phyloP scores from a whole-genome alignment of 2,888 invertebrate genomes.

The Caenorhabditis sp. region DNA sequence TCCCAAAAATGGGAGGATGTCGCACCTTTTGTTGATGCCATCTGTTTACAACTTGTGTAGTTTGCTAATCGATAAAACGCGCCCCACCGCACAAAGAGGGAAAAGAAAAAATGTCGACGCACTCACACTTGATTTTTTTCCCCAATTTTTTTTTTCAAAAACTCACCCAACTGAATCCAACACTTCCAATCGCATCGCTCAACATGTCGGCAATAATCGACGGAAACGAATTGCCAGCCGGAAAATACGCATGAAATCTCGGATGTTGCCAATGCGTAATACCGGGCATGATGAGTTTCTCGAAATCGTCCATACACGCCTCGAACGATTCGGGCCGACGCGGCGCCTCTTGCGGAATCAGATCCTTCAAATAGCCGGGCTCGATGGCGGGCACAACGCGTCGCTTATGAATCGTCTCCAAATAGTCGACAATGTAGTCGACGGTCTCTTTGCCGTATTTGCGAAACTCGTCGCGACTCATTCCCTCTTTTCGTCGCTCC shows the following conservation, averaged over 20 bases:
- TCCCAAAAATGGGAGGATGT: too few relatives aligned
- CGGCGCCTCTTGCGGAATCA: slow-evolving; percentile 85
- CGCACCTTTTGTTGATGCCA: too few relatives aligned
- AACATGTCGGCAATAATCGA: slow-evolving; percentile 97
- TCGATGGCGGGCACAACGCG: slow-evolving; percentile 85
- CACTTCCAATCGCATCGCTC: slow-evolving; percentile 92
- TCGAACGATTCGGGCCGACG: slow-evolving; percentile 84
- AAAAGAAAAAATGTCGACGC: too few relatives aligned
- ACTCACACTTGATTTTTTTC: not conserved
- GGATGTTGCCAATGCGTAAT: slow-evolving; percentile 99
- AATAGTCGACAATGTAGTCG: slow-evolving; percentile 89
- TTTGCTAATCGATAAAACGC: too few relatives aligned
- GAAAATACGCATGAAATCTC: slow-evolving; percentile 97
- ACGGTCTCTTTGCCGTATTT: slow-evolving; percentile 81
- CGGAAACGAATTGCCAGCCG: slow-evolving; percentile 94
- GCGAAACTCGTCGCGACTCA: slow-evolving; percentile 66
- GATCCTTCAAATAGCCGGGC: slow-evolving; percentile 83
- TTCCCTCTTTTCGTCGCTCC: slow-evolving; percentile 27
- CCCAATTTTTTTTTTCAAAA: too few relatives aligned
- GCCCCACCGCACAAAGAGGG: too few relatives aligned
- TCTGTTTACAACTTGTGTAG: too few relatives aligned
- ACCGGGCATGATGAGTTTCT: slow-evolving; percentile 88
- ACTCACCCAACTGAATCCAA: slow-evolving; percentile 95
- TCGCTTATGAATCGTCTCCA: slow-evolving; percentile 83
- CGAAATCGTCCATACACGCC: slow-evolving; percentile 86